Conservation (phyloP, 2,888 invertebrate genomes). For the Theretra japonica region DNA sequence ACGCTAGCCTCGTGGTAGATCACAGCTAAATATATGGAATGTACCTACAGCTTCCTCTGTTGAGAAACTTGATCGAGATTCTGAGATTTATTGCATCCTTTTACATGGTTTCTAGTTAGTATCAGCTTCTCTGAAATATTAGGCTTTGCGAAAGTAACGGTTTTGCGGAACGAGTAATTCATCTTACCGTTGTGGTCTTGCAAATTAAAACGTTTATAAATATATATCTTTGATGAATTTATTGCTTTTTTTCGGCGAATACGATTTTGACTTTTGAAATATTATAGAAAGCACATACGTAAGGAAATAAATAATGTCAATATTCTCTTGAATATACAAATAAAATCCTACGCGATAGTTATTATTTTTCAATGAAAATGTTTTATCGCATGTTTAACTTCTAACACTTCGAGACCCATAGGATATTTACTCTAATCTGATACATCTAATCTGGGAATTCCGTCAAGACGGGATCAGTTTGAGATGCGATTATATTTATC, state of each 20-base stretch:
- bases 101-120: slow-evolving; percentile 21
- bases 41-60: slow-evolving; percentile 24
- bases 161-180: not conserved
- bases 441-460: slow-evolving; percentile 22
- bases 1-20: slow-evolving; percentile 6
- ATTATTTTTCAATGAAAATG: slow-evolving; percentile 1
- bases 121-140: slow-evolving; percentile 18
- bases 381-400: slow-evolving; percentile 14
- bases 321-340: not conserved
- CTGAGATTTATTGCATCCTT: slow-evolving; percentile 26
- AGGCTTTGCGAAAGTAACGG: slow-evolving; percentile 3
- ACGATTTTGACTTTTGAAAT: no score
- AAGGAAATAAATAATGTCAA: not conserved
- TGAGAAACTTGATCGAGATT: slow-evolving; percentile 22
- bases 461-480: slow-evolving; percentile 11
- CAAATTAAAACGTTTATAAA: not conserved
- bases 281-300: not conserved
- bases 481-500: slow-evolving; percentile 23
- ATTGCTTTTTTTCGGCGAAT: no score
- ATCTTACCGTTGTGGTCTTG: not conserved
- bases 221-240: no score
- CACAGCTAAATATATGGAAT: slow-evolving; percentile 9
- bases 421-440: slow-evolving; percentile 2
- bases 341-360: not conserved
- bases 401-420: not conserved